Conservation (phyloP, 2,113 vertebrate genomes). For the Charina bottae region DNA sequence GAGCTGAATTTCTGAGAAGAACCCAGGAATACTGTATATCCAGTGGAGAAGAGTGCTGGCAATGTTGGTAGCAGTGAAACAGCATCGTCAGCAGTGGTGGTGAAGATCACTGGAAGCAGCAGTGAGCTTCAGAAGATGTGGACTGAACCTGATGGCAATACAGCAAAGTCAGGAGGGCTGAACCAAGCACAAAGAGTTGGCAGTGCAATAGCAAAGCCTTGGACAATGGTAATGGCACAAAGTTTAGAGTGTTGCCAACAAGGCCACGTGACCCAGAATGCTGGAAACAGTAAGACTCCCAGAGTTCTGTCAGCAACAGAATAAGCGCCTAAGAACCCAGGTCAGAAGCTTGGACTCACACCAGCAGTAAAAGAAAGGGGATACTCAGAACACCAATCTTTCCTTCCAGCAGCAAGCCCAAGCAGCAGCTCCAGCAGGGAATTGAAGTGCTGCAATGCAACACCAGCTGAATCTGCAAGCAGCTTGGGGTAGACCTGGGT, state of each 20-base stretch:
- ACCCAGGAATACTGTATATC: neutral
- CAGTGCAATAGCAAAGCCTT: neutral
- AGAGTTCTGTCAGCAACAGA: neutral
- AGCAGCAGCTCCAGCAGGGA: neutral
- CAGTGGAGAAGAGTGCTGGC: neutral
- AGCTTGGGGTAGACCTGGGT: neutral
- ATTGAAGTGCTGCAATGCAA: neutral
- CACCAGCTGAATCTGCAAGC: neutral
- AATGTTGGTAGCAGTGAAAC: neutral
- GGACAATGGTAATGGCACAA: neutral
- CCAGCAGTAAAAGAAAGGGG: neutral
- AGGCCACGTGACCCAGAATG: neutral
- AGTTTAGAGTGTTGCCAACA: neutral
- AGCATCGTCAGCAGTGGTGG: neutral
- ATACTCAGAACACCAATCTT: neutral
- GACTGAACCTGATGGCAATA: neutral
- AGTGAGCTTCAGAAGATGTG: neutral
- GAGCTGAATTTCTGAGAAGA: neutral
- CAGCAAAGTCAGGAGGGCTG: neutral
- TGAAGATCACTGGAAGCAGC: neutral
- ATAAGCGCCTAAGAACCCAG: neutral
- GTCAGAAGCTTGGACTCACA: neutral
- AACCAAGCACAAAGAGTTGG: neutral
- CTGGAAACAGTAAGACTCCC: neutral
- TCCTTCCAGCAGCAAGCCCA: neutral